phyloP scores from a whole-genome alignment of 2,797 vertebrate species.

The Chaunax sp. region DNA sequence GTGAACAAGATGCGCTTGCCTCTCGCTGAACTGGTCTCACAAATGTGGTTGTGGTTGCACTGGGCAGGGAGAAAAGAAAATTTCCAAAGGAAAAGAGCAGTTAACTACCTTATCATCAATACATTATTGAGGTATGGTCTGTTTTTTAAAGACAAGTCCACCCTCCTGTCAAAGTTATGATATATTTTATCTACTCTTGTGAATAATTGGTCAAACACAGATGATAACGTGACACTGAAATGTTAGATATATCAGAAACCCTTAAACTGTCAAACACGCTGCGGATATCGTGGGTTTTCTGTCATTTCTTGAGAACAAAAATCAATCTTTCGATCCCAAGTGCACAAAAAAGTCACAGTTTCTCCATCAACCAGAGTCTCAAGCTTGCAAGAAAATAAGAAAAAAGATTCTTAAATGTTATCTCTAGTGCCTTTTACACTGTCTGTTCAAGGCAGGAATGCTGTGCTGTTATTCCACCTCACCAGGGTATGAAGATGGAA shows the following conservation, averaged over 20 bases:
- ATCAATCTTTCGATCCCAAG: no score
- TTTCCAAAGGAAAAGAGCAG: background rate
- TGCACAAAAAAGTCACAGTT: no score
- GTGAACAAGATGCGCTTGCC: conserved; percentile 54
- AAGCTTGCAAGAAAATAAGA: no score
- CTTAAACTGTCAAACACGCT: no score
- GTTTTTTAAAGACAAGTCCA: background rate
- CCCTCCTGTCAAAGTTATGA: background rate
- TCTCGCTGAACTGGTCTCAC: conserved; percentile 55
- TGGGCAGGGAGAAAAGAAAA: conserved; percentile 26
- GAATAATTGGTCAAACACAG: conserved; percentile 1
- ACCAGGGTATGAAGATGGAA: no score
- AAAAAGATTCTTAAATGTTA: no score
- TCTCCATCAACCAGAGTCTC: no score
- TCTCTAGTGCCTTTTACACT: no score
- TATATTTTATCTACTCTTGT: conserved; percentile 6
- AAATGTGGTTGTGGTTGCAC: conserved; percentile 44
- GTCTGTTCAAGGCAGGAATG: no score
- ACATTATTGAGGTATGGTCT: conserved; percentile 1
- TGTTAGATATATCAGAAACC: background rate
- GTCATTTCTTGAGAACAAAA: no score
- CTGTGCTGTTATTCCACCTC: no score
- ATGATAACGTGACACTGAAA: background rate
- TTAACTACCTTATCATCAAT: conserved; percentile 1
- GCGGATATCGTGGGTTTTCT: no score